phyloP scores from a whole-genome alignment of 2,797 vertebrate species.

The Eospalax fontanierii region DNA sequence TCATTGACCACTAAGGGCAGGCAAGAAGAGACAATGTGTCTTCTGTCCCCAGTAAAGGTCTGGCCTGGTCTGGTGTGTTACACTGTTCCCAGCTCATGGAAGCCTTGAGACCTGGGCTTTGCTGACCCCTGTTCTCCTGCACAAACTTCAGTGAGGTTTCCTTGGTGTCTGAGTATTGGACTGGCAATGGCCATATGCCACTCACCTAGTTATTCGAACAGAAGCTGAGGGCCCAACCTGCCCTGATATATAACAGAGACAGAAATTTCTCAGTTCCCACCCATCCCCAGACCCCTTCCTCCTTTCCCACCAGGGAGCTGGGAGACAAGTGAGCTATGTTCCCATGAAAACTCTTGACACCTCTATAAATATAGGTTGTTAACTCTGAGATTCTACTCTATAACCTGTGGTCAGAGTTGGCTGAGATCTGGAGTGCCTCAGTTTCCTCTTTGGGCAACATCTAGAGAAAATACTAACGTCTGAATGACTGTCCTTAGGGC shows the following conservation, averaged over 20 bases:
- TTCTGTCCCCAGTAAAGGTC: slow-evolving; percentile 66
- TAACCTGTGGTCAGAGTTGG: neutral
- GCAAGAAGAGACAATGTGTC: neutral
- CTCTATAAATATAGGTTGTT: neutral
- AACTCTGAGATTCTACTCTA: neutral
- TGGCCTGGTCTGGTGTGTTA: neutral
- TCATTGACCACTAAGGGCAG: slow-evolving; percentile 64
- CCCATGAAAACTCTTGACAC: neutral
- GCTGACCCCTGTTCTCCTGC: neutral
- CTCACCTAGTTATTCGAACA: neutral
- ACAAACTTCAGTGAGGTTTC: neutral
- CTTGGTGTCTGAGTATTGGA: neutral
- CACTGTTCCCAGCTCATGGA: neutral
- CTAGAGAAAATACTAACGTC: neutral
- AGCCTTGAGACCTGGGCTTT: neutral
- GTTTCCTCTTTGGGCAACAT: neutral
- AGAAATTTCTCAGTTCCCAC: neutral
- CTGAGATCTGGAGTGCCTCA: neutral
- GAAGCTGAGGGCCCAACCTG: neutral
- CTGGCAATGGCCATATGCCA: neutral
- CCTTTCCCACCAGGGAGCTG: neutral
- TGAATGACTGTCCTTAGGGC: neutral
- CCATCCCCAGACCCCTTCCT: neutral
- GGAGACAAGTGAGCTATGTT: neutral
- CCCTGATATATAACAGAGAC: neutral